phyloP scores from a whole-genome alignment of 2,113 vertebrate species.

The Ictalurus punctatus region DNA sequence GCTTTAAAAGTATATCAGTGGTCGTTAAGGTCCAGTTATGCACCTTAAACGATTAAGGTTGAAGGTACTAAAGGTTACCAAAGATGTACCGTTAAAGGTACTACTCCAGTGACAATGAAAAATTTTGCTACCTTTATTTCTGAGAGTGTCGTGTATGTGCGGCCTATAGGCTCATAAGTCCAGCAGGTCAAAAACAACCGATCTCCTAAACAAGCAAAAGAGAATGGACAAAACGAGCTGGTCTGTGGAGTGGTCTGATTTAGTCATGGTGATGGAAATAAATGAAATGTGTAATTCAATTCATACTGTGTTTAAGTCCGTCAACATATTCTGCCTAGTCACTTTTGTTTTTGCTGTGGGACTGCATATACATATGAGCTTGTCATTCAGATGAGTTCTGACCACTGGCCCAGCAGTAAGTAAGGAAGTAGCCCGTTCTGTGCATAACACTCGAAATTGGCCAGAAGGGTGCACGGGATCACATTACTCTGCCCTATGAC shows the following conservation, averaged over 20 bases:
- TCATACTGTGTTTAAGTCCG: neutral
- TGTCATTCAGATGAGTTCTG: slow-evolving; percentile 14
- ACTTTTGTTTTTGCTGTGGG: neutral
- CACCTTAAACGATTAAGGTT: neutral
- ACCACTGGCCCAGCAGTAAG: neutral
- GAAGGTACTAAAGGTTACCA: neutral
- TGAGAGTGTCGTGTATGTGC: neutral
- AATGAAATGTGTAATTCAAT: neutral
- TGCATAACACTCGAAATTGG: neutral
- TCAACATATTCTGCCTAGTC: neutral
- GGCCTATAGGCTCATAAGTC: neutral
- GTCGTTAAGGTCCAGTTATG: neutral
- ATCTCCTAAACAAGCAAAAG: neutral
- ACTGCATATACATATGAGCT: neutral
- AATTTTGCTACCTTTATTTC: neutral
- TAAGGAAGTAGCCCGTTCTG: neutral
- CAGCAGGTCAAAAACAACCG: neutral
- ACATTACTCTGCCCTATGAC: slow-evolving; percentile 46
- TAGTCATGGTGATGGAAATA: neutral
- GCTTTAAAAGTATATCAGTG: neutral
- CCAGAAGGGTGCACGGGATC: slow-evolving; percentile 34
- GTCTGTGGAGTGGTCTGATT: neutral
- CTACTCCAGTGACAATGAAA: neutral
- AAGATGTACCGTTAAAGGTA: neutral
- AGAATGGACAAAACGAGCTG: neutral